Base-by-base conservation (phyloP, 2,113 vertebrate genomes). In the Choloepus hoffmanni region DNA sequence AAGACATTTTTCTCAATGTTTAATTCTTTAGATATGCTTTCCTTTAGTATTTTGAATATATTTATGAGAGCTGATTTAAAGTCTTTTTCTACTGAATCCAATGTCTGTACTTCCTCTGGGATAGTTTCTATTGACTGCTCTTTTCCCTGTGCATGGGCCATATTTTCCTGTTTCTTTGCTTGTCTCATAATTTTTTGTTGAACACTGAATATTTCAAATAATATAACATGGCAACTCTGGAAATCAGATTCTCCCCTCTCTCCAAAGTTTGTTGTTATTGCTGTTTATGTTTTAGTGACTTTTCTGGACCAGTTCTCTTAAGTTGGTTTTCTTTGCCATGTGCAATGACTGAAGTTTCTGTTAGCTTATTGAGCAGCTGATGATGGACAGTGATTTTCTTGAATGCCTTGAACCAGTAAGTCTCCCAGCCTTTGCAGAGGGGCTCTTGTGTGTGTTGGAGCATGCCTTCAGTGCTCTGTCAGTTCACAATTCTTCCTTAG, bases 201-300 rank as follows among this genome's bases (percentile, higher is more conserved):
- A 73, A 60, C 92, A 89, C 23, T 81, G 28, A 4, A 48, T 67
- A 85, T 93, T 89, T 89, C 55, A 93, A 60, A 85, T 43, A 79
- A 63, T 33, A 55, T 24, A 53, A 48, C 53, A 23, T 84, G 23
- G 24, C 19, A 65, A 28, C 14, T 92, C 50, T 55, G 7, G 43
- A 30, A 85, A 63, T 74, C 23, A 36, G 36, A 65, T 77, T 90
- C 40, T 84, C 13, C 14, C 11, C 24, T 10, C 48, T 77, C 23
- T 26, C 16, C 14, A 45, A 67, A 74, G 45, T 82, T 68, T n/a
- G 7, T 24, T 81, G 40, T 50, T 78, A 24, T 15, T 78, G 18
- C 48, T n/a, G 9, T 43, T 70, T 28, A 5, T 73, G 58, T 81
- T 70, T 74, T 8, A 24, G 5, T 53, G 60, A 60, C 23, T 78